Evolutionary conservation across 2,888 invertebrate species (phyloP), one percentile per base, ranked within the genome.

Genomic region (Meganola albula): DNA sequence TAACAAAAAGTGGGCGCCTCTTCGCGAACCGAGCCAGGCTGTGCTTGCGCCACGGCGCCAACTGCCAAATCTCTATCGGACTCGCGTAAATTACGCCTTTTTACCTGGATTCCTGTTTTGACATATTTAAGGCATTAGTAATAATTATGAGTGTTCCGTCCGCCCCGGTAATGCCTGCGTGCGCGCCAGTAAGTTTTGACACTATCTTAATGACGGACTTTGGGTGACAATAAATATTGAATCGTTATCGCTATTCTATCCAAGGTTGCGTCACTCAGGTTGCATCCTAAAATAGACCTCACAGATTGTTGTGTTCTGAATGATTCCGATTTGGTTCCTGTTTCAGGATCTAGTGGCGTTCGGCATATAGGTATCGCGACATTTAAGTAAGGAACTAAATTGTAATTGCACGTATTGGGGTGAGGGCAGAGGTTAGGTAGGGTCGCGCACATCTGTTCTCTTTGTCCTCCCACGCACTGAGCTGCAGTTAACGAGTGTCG

Each of bases 101-200:
- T 84, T 85, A 85, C 85, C 85, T 85, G 84, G 82, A 83, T 84
- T 80, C 83, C 83, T 85, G 85, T 85, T 85, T 85, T 85, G 85
- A 85, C 85, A 85, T 84, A 85, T 84, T 84, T 83, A 85, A 85
- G 82, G 84, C 78, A 85, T 85, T 85, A 83, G 83, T 85, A 85
- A 85, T 84, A 85, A 85, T 85, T 85, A 85, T 85, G 85, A 85
- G 80, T 82, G 79, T 77, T 74, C 65, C 65, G 62, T 56, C 63
- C 62, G 63, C 58, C 60, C 63, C 66, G 56, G 76, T 78, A 77
- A 66, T 64, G 73, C 66, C 52, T 58, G 68, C 61, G 73, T 68
- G 72, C 61, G 74, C 66, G 74, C 79, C 73, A 74, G 72, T 73
- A 56, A 80, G 74, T 82, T 84, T 79, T 84, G 84, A 84, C 84